A percentile compares a stretch with the other conserved stretches of the same genome.
phyloP scores from a whole-genome alignment of 2,888 invertebrate species.

The Drosophila meridionalis region DNA sequence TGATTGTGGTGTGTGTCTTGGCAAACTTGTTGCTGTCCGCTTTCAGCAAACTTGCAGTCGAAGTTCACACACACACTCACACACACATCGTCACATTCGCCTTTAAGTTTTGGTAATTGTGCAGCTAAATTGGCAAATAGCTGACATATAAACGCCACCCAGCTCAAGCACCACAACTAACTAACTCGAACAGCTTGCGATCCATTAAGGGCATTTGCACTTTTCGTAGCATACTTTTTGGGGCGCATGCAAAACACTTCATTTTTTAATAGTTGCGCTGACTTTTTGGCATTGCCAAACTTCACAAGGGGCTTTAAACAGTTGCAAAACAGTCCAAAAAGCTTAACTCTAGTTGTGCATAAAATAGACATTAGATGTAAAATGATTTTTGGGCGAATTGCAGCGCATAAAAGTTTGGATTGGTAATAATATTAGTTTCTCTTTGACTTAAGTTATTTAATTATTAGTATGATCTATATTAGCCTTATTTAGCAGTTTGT shows the following conservation, averaged over 20 bases:
- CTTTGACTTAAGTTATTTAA: neutral
- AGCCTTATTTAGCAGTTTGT: too few species aligned
- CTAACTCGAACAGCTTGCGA: slow-evolving; percentile 34
- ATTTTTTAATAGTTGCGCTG: slow-evolving; percentile 14
- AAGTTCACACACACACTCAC: slow-evolving; percentile 34
- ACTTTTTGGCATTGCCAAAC: slow-evolving; percentile 4
- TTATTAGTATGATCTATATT: neutral
- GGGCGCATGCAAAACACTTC: slow-evolving; percentile 38
- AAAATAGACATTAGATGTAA: neutral
- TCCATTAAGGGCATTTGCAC: slow-evolving; percentile 37
- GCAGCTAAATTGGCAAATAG: slow-evolving; percentile 59
- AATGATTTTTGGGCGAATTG: neutral
- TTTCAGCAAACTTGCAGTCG: slow-evolving; percentile 56
- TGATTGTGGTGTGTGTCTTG: slow-evolving; percentile 62
- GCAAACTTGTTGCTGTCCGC: slow-evolving; percentile 68
- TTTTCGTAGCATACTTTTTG: slow-evolving; percentile 48
- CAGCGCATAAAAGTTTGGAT: neutral
- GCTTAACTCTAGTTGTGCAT: neutral
- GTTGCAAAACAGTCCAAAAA: neutral
- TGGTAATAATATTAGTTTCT: neutral
- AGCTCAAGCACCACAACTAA: slow-evolving; percentile 28
- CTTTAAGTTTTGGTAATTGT: slow-evolving; percentile 57
- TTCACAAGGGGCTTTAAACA: neutral
- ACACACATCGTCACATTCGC: neutral
- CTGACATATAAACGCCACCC: slow-evolving; percentile 54